Evolutionary conservation across 2,113 vertebrate species (phyloP).

Genomic region (Castor canadensis): DNA sequence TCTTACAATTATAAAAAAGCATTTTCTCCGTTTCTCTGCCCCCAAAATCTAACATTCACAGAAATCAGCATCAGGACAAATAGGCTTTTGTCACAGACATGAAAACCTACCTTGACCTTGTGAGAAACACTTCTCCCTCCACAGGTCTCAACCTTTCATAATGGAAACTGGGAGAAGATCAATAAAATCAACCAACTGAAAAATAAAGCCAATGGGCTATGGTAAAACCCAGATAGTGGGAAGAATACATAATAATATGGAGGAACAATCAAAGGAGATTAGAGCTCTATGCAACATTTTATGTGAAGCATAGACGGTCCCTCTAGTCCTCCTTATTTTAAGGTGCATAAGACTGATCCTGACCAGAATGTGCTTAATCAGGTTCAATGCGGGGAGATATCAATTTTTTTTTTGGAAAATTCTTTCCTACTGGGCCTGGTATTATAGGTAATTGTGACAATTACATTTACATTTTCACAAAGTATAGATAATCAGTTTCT

Average conservation of each 20-base stretch:
- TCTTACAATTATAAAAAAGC: background rate
- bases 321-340: background rate
- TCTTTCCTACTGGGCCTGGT: background rate
- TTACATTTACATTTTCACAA: slow-evolving; percentile 43
- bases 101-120: slow-evolving; percentile 31
- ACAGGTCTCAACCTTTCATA: slow-evolving; percentile 20
- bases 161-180: slow-evolving; percentile 38
- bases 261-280: slow-evolving; percentile 8
- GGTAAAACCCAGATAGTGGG: background rate
- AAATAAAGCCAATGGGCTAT: slow-evolving; percentile 38
- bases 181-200: slow-evolving; percentile 60
- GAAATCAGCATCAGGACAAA: too few species aligned
- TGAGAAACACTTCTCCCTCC: background rate
- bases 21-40: background rate
- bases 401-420: slow-evolving; percentile 8
- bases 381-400: background rate
- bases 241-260: background rate
- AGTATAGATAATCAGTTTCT: slow-evolving; percentile 1
- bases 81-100: background rate
- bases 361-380: background rate
- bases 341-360: background rate
- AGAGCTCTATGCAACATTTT: background rate
- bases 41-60: background rate
- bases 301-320: background rate
- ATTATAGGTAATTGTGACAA: background rate